These are phyloP conservation scores for Diadophis punctatus DNA, from an alignment of 2,113 vertebrate genomes.

Conservation along the genomic window DNA sequence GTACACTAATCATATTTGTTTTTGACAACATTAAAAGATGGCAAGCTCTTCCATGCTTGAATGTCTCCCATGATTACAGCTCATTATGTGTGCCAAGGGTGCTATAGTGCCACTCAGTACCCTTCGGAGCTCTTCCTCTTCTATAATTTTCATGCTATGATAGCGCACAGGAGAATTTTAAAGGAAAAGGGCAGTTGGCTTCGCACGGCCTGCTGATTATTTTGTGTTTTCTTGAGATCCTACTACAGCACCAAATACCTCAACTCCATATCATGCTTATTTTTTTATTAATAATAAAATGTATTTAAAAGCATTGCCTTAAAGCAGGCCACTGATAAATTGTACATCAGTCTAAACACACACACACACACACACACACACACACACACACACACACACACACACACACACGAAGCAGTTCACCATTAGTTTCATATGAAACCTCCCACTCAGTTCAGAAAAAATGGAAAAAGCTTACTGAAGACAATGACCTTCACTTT, in stretches of 20 bases:
- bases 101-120: neutral
- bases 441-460: neutral
- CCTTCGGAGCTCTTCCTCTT: neutral
- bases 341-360: neutral
- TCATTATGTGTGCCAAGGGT: neutral
- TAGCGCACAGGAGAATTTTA: neutral
- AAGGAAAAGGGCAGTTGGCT: neutral
- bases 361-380: too few species aligned
- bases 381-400: too few species aligned
- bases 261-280: neutral
- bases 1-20: neutral
- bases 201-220: neutral
- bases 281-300: neutral
- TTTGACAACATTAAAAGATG: neutral
- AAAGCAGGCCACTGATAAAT: neutral
- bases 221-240: neutral
- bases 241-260: neutral
- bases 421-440: neutral
- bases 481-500: neutral
- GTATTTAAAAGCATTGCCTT: neutral
- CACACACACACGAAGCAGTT: neutral
- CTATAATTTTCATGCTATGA: neutral
- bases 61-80: neutral
- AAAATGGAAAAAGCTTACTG: neutral
- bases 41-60: neutral